Conservation (phyloP, 2,888 invertebrate genomes). For the Ceratothoa steindachneri region DNA sequence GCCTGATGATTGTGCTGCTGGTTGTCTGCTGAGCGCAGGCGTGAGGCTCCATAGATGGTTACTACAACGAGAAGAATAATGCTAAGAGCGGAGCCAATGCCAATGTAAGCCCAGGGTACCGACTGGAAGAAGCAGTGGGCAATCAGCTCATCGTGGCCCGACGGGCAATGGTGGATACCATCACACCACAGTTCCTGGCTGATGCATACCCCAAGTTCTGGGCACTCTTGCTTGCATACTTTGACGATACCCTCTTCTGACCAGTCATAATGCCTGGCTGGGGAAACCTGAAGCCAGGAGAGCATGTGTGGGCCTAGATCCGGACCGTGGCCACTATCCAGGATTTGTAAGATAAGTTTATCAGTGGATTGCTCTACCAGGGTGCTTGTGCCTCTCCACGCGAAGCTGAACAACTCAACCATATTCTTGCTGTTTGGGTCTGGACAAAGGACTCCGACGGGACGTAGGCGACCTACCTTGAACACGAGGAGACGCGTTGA, state of each 20-base stretch:
- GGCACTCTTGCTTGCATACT: conserved; percentile 41
- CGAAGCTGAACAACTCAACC: conserved; percentile 43
- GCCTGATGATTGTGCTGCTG: conserved; percentile 33
- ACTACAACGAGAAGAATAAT: conserved; percentile 32
- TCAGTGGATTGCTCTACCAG: conserved; percentile 45
- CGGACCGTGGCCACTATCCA: conserved; percentile 20
- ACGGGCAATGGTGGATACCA: conserved; percentile 72
- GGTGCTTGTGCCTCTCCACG: conserved; percentile 44
- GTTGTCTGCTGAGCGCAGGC: conserved; percentile 34
- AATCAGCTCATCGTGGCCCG: conserved; percentile 67
- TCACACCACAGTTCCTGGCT: conserved; percentile 75
- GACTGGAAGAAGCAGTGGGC: conserved; percentile 47
- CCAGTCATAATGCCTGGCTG: conserved; percentile 45
- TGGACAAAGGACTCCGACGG: conserved; percentile 41
- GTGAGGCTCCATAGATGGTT: conserved; percentile 37
- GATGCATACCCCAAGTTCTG: conserved; percentile 59
- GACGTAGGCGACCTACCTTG: conserved; percentile 43
- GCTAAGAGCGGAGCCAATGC: conserved; percentile 37
- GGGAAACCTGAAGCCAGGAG: conserved; percentile 45
- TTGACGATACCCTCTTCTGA: conserved; percentile 41
- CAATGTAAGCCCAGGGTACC: conserved; percentile 45
- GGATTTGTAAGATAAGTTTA: conserved; percentile 36
- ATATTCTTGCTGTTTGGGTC: conserved; percentile 41
- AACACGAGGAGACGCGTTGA: conserved; percentile 37
- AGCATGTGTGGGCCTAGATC: conserved; percentile 37